Conservation (phyloP, 2,113 vertebrate genomes). For the Illadopsis cleaveri region DNA sequence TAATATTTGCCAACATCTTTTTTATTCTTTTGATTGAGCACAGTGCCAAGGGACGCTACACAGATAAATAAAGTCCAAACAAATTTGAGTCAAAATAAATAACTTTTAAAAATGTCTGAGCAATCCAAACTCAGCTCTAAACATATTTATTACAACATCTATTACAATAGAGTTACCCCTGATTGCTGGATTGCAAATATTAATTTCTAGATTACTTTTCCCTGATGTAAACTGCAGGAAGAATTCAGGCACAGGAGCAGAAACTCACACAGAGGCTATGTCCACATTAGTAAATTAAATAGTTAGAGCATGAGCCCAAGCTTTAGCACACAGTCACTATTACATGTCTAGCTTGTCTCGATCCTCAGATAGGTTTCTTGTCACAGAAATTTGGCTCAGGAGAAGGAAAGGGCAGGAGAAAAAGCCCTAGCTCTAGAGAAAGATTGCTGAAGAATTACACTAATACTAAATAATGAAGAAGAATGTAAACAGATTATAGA, state of each 20-base stretch:
- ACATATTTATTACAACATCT: neutral
- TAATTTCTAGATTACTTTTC: neutral
- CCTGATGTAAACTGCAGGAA: neutral
- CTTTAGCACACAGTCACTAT: neutral
- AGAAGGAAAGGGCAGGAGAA: conserved; percentile 43
- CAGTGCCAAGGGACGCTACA: neutral
- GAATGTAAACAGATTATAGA: conserved; percentile 82
- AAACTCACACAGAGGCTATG: neutral
- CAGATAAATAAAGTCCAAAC: neutral
- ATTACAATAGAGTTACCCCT: neutral
- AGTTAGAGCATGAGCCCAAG: fast-evolving
- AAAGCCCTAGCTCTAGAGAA: neutral
- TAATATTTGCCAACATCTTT: neutral
- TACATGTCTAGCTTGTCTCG: neutral
- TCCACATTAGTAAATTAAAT: neutral
- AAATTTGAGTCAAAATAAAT: neutral
- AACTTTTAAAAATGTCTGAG: neutral
- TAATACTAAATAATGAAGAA: conserved; percentile 76
- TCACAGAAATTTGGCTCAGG: conserved; percentile 44
- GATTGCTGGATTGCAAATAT: neutral
- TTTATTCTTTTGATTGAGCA: neutral
- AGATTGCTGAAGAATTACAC: conserved; percentile 65
- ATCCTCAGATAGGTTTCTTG: neutral
- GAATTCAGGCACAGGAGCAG: neutral
- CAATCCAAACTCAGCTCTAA: neutral